Base-by-base conservation (phyloP, 2,113 vertebrate genomes). In the Hydropotes inermis region DNA sequence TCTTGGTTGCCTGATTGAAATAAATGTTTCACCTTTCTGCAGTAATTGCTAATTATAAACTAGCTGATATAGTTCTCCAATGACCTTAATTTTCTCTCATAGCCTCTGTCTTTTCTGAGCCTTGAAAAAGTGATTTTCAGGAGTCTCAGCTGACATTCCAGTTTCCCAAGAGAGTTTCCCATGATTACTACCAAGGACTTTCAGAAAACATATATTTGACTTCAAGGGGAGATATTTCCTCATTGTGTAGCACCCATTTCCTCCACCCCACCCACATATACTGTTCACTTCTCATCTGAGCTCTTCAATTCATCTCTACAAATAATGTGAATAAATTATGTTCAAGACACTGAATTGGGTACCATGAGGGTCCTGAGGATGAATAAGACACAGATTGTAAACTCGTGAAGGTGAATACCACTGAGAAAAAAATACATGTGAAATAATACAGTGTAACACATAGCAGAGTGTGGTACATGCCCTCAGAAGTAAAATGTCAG, bases 21-120 rank as follows among this genome's bases (percentile, higher is more conserved):
- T 96, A 89, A 98, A 96, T 92, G 47, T 96, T 95, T 98, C 95
- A 90, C 52, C 30, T 96, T 97, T 82, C 30, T 94, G 81, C 81
- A 89, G 81, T 96, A 98, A 96, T 95, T 97, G 94, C 74, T 98
- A 96, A 96, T 98, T 98, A 97, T 97, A 91, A 97, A 92, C 30
- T 91, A 92, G 90, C 58, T 89, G 60, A 95, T 92, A 94, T 39
- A 70, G 47, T 92, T 92, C 33, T 95, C 67, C 21, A 21, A 87
- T 90, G 74, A 43, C n/a, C 97, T 98, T 98, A 85, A 95, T 98
- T 98, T 98, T 92, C 64, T 97, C 84, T 92, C 87, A 97, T 33
- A 92, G 84, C 36, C 45, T 95, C 28, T 89, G 64, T 95, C 92
- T 87, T 85, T 96, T 92, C 67, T 89, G 87, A 97, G 96, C 58